These are phyloP conservation scores for Idaea straminata DNA, from an alignment of 2,888 invertebrate species.

Conservation along the genomic window DNA sequence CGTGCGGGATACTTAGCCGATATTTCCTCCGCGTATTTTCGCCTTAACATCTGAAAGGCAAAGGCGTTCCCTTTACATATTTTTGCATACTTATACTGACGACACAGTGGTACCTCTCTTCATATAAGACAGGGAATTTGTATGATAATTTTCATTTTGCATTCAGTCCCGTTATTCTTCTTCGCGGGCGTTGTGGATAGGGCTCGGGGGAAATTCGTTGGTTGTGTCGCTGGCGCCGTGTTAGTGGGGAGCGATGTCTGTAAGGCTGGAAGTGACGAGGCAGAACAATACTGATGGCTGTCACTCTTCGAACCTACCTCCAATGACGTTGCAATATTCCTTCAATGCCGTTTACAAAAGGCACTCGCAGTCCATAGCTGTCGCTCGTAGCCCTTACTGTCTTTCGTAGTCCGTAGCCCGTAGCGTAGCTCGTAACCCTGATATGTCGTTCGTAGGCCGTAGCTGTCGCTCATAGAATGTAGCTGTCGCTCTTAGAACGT, in stretches of 20 bases:
- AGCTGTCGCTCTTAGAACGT: too few relatives aligned
- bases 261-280: conserved; percentile 23
- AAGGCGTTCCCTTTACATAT: conserved; percentile 65
- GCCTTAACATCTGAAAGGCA: conserved; percentile 57
- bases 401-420: too few relatives aligned
- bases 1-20: conserved; percentile 38
- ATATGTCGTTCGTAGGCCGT: too few relatives aligned
- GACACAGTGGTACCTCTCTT: conserved; percentile 63
- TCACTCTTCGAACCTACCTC: conserved; percentile 7
- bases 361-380: too few relatives aligned
- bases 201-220: conserved; percentile 74
- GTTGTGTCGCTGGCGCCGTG: conserved; percentile 52
- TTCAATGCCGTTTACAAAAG: too few relatives aligned
- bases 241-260: conserved; percentile 42
- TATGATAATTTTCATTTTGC: conserved; percentile 80
- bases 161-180: conserved; percentile 74
- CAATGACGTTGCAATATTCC: background rate
- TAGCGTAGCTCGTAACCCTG: too few relatives aligned
- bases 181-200: conserved; percentile 69
- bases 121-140: conserved; percentile 75
- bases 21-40: conserved; percentile 11
- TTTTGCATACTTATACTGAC: conserved; percentile 71
- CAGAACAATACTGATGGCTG: background rate
- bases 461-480: too few relatives aligned
- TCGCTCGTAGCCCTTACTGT: too few relatives aligned